Evolutionary conservation across 1,140 invertebrate genomes (phyloP), one percentile per base, ranked within the genome.

Genomic region (Heliconius congener): DNA sequence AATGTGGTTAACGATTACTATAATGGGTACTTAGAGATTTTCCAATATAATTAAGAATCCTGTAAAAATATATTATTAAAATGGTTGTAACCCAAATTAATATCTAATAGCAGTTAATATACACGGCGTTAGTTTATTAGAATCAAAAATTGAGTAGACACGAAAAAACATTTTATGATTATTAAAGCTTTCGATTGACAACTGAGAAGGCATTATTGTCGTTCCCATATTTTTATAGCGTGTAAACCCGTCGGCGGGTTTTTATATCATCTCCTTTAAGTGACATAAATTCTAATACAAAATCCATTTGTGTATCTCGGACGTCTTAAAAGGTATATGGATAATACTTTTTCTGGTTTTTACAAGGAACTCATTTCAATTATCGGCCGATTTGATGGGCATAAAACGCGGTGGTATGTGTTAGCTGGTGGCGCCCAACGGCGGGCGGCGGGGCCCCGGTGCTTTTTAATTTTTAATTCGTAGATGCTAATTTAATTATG

Each of bases 281-380:
- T 92, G 91, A 94, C 93, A 94, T 94, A 94, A 94, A 94, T 94
- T 94, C 91, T 94, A 94, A 94, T 94, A 93, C 93, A 93, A 90
- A 91, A 89, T 93, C 93, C 93, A 94, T 93, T 93, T 93, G 91
- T 94, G 91, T 94, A 93, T 94, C 92, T 94, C 91, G 89, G 91
- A 91, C 90, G 88, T 92, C 91, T 93, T 94, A 94, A 94, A 93
- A 94, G 93, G 93, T 91, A 94, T 88, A 82, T 86, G 91, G 88
- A 91, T 94, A 94, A 94, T 94, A 91, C 91, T 93, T 93, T 92
- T 92, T 93, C 90, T 93, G 90, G 90, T 92, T 93, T 94, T 94
- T 94, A 93, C 90, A 94, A 91, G 90, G 90, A 93, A 92, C 93
- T 93, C 89, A 94, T 94, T 93, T 94, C 93, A 94, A 94, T 94